Evolutionary conservation across 2,113 vertebrate genomes (phyloP).

Genomic region (Brachypteracias leptosomus): DNA sequence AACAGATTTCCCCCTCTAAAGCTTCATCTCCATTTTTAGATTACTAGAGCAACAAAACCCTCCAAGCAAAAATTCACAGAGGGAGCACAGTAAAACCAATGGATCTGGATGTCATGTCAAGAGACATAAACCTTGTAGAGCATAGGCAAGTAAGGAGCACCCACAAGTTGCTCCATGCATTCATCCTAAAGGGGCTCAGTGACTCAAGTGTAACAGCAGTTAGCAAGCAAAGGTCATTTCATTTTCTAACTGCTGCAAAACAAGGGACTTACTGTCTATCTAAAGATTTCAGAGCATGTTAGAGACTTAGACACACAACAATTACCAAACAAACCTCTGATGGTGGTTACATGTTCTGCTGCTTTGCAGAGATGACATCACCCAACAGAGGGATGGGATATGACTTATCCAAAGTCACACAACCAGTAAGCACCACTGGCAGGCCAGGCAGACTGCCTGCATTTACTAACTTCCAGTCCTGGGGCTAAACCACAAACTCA

Average conservation of each 20-base stretch:
- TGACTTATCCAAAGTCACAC: not conserved
- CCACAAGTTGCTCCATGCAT: not conserved
- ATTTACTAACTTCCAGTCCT: slow-evolving; percentile 1
- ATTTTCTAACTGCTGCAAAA: not conserved
- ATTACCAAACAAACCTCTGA: not conserved
- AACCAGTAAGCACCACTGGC: not conserved
- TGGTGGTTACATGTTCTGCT: not conserved
- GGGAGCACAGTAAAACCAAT: not conserved
- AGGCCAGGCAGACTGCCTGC: not conserved
- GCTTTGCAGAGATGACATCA: not conserved
- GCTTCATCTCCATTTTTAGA: not conserved
- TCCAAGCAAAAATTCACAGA: not conserved
- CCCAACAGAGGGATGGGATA: not conserved
- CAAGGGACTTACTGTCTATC: not conserved
- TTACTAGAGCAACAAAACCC: not conserved
- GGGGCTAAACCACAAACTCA: slow-evolving; percentile 26
- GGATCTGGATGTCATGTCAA: not conserved
- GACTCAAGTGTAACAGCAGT: not conserved
- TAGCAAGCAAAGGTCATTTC: not conserved
- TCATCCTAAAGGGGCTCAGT: not conserved
- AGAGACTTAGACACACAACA: not conserved
- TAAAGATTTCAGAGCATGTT: not conserved
- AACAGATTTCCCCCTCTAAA: not conserved
- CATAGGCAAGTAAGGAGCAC: not conserved
- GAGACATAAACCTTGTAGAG: not conserved